Evolutionary conservation across 2,113 vertebrate species (phyloP), one percentile per base, ranked within the genome.

Genomic region (Saguinus imperator): DNA sequence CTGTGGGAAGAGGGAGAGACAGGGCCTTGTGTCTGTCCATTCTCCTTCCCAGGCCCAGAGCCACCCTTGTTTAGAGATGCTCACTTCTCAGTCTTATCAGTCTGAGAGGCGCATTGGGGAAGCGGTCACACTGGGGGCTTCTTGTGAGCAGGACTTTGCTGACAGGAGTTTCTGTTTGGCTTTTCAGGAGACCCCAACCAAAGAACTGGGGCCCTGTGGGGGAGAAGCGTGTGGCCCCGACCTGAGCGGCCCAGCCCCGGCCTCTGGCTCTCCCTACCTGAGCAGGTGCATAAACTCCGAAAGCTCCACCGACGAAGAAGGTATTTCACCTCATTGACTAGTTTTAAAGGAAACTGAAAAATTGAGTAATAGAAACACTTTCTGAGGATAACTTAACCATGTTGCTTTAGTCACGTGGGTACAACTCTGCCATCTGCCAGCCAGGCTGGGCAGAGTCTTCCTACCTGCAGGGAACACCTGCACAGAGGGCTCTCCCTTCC

Each of bases 261-360:
- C 98, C 4, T 97, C 99, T 0, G 98, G 98, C 11, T 95, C 98
- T 1, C 97, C 97, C 83, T 99, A 98, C 98, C 98, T 99, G 94
- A 99, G 99, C 98, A 99, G 99, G 95, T 99, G 99, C 96, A 98
- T 99, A 75, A 99, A 99, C 98, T 99, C 99, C 0, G 99, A 99
- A 94, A 99, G 99, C 92, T 99, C 99, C 79, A 99, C 99, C 0
- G 99, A 99, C 37, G 99, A 99, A 99, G 99, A 99, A 99, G 99
- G 99, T 99, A 99, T 90, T 57, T 50, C 25, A 9, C 75, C n/a
- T 52, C 32, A 3, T 3, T n/a, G 17, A 1, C 2, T 16, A 27
- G 61, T 48, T 95, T 87, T 20, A 40, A 40, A 8, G 17, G 43
- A 87, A 82, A 48, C 40, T 48, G 2, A 43, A 5, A 85, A 0